Evolutionary conservation across 2,888 invertebrate species (phyloP).

Genomic region (Troides aeacus): DNA sequence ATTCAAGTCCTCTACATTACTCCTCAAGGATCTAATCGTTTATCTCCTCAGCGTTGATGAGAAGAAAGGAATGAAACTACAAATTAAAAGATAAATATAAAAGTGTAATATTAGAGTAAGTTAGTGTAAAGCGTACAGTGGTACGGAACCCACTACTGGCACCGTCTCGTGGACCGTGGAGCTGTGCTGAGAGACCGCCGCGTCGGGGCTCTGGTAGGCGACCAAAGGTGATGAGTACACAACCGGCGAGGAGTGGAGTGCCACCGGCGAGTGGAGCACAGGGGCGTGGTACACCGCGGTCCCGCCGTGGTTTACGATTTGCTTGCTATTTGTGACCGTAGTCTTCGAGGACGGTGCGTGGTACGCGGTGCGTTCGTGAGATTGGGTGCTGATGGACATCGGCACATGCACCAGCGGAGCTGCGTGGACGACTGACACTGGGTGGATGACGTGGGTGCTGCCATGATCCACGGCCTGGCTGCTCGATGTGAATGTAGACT

Average conservation of each 20-base stretch:
- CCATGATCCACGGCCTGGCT: slow-evolving; percentile 56
- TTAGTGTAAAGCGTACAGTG: slow-evolving; percentile 52
- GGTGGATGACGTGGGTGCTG: slow-evolving; percentile 48
- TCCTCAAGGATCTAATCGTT: too few relatives aligned
- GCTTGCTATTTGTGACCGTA: slow-evolving; percentile 59
- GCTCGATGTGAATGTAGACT: slow-evolving; percentile 52
- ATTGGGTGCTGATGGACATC: slow-evolving; percentile 45
- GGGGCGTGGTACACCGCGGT: slow-evolving; percentile 41
- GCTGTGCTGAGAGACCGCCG: slow-evolving; percentile 74
- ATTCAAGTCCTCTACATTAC: too few relatives aligned
- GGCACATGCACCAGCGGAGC: slow-evolving; percentile 44
- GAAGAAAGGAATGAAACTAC: too few relatives aligned
- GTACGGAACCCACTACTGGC: slow-evolving; percentile 50
- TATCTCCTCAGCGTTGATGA: too few relatives aligned
- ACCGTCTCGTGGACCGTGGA: slow-evolving; percentile 67
- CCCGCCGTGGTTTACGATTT: slow-evolving; percentile 57
- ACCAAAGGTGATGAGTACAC: slow-evolving; percentile 49
- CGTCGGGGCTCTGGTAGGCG: slow-evolving; percentile 54
- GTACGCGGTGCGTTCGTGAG: slow-evolving; percentile 48
- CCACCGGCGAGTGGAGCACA: slow-evolving; percentile 40
- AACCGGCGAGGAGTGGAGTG: slow-evolving; percentile 46
- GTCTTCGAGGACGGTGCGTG: slow-evolving; percentile 45
- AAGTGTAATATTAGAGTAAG: slow-evolving; percentile 20
- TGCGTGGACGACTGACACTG: slow-evolving; percentile 39
- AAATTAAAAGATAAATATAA: too few relatives aligned